Base-by-base conservation (phyloP, 1,140 invertebrate genomes). In the Drosophila elegans region DNA sequence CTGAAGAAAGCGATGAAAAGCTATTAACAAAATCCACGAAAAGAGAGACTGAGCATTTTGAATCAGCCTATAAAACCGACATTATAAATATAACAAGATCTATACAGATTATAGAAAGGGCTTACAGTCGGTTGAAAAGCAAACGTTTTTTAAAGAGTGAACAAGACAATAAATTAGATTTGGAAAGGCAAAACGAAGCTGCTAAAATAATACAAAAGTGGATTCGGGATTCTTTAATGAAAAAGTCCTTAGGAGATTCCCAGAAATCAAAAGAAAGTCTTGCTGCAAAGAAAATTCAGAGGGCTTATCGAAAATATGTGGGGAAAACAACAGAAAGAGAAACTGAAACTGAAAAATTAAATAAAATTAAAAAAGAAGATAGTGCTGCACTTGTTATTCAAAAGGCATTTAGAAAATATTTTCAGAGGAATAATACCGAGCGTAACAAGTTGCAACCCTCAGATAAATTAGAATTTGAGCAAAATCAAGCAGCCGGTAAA, bases 231-330 rank as follows among this genome's bases (percentile, higher is more conserved):
- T 25, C 38, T 36, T 32, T 39, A 5, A 45, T 3, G 4, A 64
- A 44, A 2, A 52, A 38, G 16, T 13, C 25, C 7, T 1, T 4
- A 0, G 27, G 13, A 42, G 27, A 11, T 10, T 12, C 29, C 11
- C 27, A 9, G 9, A 32, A 25, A 27, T 3, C 25, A 11, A 41
- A 32, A 3, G 6, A 64, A 52, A 54, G 27, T 12, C 1, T 46
- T 13, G 78, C 82, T 36, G 82, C 82, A 4, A 44, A 10, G 0
- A 82, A 57, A 51, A 85, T 85, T 57, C 82, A 88, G 57, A 88
- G 52, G 48, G 49, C 64, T 12, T 68, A 53, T 66, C 13, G 64
- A 21, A 36, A 9, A 45, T 68, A 66, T n/a, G 2, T 32, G 6
- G 9, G 29, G 2, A 52, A 66, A 48, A 10, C 3, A 1, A 29